Evolutionary conservation across 64 coral and sea anemone genomes (phyloP), one percentile per base, ranked within the genome.

Genomic region (Pachyseris speciosa): DNA sequence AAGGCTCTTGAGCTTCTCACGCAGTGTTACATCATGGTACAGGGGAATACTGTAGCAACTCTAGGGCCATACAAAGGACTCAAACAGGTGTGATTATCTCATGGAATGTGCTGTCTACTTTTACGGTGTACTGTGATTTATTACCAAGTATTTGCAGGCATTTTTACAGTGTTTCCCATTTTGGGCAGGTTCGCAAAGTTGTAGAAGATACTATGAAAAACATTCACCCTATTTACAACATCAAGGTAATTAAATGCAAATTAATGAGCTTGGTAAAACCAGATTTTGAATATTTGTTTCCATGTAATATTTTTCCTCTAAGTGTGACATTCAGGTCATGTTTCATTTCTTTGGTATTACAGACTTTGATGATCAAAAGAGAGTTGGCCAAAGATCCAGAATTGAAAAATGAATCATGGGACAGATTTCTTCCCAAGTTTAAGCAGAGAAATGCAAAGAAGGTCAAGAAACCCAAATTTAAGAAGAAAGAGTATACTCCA

Each of bases 191-290:
- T 7, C 88, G 96, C 16, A 94, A 92, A 88, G 96, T 98, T 12
- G 69, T 98, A 17, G 93, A 98, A 92, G 96, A 98, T 9, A 98
- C 96, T 26, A 95, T 98, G 93, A 98, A 95, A 47, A 98, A 98
- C 15, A 36, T 98, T 32, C 96, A 98, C 57, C 96, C 96, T n/a
- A 98, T 98, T 69, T 98, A 98, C 41, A 98, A 98, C 83, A 98
- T 98, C 16, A 98, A 98, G 96, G 96, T 98, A 42, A 38, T 28
- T 32, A 15, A 28, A 64, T 5, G 27, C 5, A 25, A n/a, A n/a
- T n/a, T n/a, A n/a, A n/a, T n/a, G n/a, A n/a, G n/a, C n/a, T n/a
- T n/a, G n/a, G n/a, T n/a, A n/a, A n/a, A n/a, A n/a, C n/a, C n/a
- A n/a, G n/a, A n/a, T n/a, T n/a, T n/a, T n/a, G n/a, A n/a, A n/a